Evolutionary conservation across 2,113 vertebrate species (phyloP).

Genomic region (Elanus axillaris): DNA sequence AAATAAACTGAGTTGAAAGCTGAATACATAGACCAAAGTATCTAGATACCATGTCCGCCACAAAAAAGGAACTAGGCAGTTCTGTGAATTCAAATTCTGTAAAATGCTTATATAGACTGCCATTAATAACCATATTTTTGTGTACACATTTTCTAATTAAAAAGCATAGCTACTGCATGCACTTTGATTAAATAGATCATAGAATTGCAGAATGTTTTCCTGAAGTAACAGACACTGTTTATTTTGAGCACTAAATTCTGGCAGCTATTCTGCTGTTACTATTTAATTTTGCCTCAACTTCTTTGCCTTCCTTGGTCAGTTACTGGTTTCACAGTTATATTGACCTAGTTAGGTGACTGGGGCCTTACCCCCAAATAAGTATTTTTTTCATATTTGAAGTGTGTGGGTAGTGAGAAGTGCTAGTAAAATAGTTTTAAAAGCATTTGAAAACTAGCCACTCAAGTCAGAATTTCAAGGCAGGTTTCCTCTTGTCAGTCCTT

Average conservation of each 20-base stretch:
- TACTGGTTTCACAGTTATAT: background rate
- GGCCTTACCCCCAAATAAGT: background rate
- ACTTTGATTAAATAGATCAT: background rate
- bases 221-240: background rate
- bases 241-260: background rate
- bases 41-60: background rate
- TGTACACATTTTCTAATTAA: background rate
- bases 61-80: background rate
- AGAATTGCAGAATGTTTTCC: background rate
- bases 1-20: background rate
- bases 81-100: background rate
- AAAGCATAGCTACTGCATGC: background rate
- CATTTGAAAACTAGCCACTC: background rate
- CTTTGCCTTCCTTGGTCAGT: background rate
- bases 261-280: background rate
- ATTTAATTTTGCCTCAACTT: background rate
- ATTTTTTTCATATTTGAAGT: background rate
- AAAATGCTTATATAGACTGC: background rate
- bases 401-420: background rate
- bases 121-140: background rate
- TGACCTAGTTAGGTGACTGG: background rate
- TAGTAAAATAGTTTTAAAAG: background rate
- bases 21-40: background rate
- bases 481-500: background rate
- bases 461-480: background rate